A percentile compares a stretch with the other conserved stretches of the same genome.
Conservation (phyloP, 2,113 vertebrate species). For the Circaetus gallicus region DNA sequence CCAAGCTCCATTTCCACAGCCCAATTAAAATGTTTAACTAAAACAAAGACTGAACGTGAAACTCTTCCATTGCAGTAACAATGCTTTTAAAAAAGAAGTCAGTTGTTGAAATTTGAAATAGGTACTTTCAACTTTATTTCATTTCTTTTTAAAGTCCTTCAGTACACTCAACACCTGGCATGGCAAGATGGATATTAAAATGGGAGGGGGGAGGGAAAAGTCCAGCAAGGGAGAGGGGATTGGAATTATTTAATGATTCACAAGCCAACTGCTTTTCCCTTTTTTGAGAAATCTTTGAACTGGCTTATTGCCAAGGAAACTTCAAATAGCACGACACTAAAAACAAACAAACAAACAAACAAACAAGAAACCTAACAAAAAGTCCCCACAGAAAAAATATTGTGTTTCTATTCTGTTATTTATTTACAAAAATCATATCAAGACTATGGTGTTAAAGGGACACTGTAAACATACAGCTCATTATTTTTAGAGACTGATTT, state of each 20-base stretch:
- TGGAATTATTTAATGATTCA: not conserved
- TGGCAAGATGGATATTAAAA: constrained; percentile 34
- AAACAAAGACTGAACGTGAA: constrained; percentile 61
- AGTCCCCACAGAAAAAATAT: not conserved
- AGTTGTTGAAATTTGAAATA: constrained; percentile 58
- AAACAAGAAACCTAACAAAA: not conserved
- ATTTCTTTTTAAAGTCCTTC: constrained; percentile 19
- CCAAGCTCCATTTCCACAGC: constrained; percentile 58
- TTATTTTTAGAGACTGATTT: constrained; percentile 60
- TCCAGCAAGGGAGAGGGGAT: constrained; percentile 15
- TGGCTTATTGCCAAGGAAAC: constrained; percentile 28
- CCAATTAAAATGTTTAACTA: constrained; percentile 50
- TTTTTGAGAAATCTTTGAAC: not conserved
- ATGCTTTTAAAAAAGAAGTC: constrained; percentile 45
- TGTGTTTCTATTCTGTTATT: constrained; percentile 52
- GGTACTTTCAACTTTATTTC: constrained; percentile 45
- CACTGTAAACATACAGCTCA: constrained; percentile 60
- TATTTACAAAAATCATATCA: constrained; percentile 53
- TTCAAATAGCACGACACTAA: constrained; percentile 40
- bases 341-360: not conserved
- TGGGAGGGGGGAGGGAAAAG: not conserved
- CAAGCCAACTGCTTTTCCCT: constrained; percentile 5
- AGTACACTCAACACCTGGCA: constrained; percentile 33
- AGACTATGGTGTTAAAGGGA: constrained; percentile 64
- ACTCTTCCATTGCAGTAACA: constrained; percentile 55